These are phyloP conservation scores for Betta splendens DNA, from an alignment of 2,797 vertebrate genomes.

Conservation along the genomic window DNA sequence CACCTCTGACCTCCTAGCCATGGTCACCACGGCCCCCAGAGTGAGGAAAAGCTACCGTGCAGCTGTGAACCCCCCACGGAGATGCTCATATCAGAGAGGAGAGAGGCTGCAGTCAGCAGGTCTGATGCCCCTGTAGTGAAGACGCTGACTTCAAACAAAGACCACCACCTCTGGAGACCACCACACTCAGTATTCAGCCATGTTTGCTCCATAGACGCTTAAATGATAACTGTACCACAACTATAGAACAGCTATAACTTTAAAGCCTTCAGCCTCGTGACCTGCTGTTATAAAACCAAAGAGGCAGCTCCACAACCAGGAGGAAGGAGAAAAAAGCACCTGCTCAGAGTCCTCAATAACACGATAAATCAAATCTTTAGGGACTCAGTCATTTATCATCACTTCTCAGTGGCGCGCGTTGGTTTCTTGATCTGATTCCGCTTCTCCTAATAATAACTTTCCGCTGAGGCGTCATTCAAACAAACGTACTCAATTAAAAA, in stretches of 20 bases:
- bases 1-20: constrained; percentile 31
- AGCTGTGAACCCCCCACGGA: constrained; percentile 9
- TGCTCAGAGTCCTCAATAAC: constrained; percentile 7
- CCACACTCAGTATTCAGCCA: too few relatives aligned
- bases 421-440: too few relatives aligned
- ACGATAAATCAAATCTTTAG: background rate
- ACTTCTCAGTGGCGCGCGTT: background rate
- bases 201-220: too few relatives aligned
- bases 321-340: background rate
- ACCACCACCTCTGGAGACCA: too few relatives aligned
- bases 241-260: too few relatives aligned
- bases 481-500: too few relatives aligned
- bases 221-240: too few relatives aligned
- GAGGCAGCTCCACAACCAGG: constrained; percentile 35
- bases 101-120: constrained; percentile 10
- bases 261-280: constrained; percentile 17
- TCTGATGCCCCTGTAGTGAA: too few relatives aligned
- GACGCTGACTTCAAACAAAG: too few relatives aligned
- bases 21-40: constrained; percentile 5
- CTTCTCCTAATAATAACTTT: too few relatives aligned
- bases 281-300: constrained; percentile 38
- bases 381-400: background rate
- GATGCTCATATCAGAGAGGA: constrained; percentile 5
- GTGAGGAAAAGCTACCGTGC: constrained; percentile 10
- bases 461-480: too few relatives aligned